Evolutionary conservation across 2,113 vertebrate species (phyloP).

Genomic region (Lophotis ruficrista): DNA sequence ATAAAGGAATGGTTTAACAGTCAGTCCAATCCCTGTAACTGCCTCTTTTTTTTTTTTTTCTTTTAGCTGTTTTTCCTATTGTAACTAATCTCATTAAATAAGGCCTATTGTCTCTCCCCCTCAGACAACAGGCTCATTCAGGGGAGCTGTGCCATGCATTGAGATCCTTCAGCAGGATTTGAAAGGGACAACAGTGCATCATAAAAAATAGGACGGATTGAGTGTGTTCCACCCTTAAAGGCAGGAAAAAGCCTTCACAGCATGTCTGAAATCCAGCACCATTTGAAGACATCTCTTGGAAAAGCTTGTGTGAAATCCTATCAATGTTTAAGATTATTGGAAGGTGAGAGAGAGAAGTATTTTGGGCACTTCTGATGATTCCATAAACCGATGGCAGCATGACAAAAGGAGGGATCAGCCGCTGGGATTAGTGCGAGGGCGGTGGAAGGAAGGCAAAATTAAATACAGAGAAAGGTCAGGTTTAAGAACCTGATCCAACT

Average conservation of each 20-base stretch:
- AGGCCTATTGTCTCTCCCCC: constrained; percentile 63
- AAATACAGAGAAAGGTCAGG: not conserved
- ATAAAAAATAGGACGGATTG: constrained; percentile 38
- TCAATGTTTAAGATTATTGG: not conserved
- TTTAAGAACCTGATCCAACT: not conserved
- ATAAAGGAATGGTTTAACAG: constrained; percentile 71
- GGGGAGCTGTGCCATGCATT: not conserved
- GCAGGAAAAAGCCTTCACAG: constrained; percentile 31
- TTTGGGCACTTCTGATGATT: not conserved
- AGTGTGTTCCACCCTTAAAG: constrained; percentile 44
- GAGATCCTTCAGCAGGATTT: constrained; percentile 48
- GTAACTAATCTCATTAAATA: constrained; percentile 78
- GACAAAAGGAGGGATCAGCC: constrained; percentile 9
- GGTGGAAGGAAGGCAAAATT: not conserved
- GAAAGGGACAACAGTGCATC: constrained; percentile 51
- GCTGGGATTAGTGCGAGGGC: not conserved
- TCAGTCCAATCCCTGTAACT: constrained; percentile 63
- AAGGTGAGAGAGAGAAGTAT: constrained; percentile 2
- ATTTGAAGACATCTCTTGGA: constrained; percentile 1
- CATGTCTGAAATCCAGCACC: not conserved
- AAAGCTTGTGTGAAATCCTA: constrained; percentile 52
- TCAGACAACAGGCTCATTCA: constrained; percentile 75
- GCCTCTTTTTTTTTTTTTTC: not conserved
- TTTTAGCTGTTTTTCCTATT: constrained; percentile 71
- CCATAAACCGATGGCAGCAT: constrained; percentile 12